These are phyloP conservation scores for Ceyx margarethae DNA, from an alignment of 2,113 vertebrate species.

Conservation along the genomic window DNA sequence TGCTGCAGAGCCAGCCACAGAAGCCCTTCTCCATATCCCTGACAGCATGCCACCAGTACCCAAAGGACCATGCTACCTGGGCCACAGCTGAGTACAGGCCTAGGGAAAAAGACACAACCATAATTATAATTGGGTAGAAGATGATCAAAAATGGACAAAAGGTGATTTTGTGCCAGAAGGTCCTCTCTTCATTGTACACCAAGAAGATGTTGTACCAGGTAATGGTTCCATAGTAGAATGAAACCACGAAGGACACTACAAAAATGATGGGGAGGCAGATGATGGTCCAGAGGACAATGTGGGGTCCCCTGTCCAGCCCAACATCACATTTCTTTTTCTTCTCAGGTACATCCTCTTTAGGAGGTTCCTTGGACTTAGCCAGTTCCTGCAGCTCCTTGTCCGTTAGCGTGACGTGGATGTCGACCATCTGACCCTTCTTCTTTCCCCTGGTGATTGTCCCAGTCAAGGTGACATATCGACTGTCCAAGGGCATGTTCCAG, in stretches of 20 bases:
- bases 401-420: constrained; percentile 94
- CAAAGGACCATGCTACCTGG: constrained; percentile 95
- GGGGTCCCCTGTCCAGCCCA: constrained; percentile 86
- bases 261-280: constrained; percentile 93
- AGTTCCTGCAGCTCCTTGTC: constrained; percentile 93
- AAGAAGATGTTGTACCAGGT: constrained; percentile 99
- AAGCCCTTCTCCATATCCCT: constrained; percentile 97
- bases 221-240: constrained; percentile 98
- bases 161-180: constrained; percentile 98
- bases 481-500: constrained; percentile 89
- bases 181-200: constrained; percentile 98
- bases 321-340: constrained; percentile 77
- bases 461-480: constrained; percentile 94
- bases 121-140: constrained; percentile 95
- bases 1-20: constrained; percentile 96
- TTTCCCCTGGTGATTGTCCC: constrained; percentile 97
- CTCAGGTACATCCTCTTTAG: constrained; percentile 74
- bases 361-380: constrained; percentile 85
- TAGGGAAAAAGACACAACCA: constrained; percentile 88
- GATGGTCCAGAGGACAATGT: constrained; percentile 91
- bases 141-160: constrained; percentile 94
- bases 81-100: constrained; percentile 89
- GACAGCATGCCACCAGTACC: constrained; percentile 91
- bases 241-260: constrained; percentile 91
- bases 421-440: constrained; percentile 98